Conservation (phyloP, 2,888 invertebrate species). For the Lasioglossum vierecki region DNA sequence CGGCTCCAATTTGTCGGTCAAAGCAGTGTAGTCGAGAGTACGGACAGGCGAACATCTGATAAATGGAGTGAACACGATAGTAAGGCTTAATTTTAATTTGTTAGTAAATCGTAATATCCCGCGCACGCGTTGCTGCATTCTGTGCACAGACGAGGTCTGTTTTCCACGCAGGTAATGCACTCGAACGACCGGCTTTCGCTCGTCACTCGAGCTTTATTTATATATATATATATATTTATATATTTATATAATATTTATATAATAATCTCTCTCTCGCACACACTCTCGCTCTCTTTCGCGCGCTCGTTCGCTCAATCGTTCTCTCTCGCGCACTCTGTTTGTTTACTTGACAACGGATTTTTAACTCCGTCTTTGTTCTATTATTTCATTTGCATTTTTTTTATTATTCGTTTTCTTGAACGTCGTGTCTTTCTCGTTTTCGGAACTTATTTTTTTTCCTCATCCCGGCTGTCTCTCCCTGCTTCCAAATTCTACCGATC, state of each 20-base stretch:
- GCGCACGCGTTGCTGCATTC: constrained; percentile 36
- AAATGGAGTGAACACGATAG: constrained; percentile 73
- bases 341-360: constrained; percentile 41
- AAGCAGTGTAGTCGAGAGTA: constrained; percentile 72
- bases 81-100: constrained; percentile 73
- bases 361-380: constrained; percentile 25
- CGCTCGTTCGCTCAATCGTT: background rate
- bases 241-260: constrained; percentile 18
- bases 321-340: constrained; percentile 6
- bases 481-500: background rate
- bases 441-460: constrained; percentile 33
- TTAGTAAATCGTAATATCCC: constrained; percentile 69
- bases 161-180: constrained; percentile 54
- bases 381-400: constrained; percentile 14
- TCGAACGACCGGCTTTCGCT: constrained; percentile 37
- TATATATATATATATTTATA: background rate
- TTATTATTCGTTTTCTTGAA: constrained; percentile 19
- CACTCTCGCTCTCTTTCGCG: background rate
- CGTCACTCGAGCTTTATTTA: constrained; percentile 34
- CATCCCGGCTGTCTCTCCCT: background rate
- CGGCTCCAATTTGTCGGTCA: constrained; percentile 39
- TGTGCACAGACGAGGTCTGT: constrained; percentile 50
- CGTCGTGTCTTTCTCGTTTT: constrained; percentile 44
- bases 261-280: constrained; percentile 6
- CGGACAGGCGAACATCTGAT: constrained; percentile 72